phyloP scores from a whole-genome alignment of 2,113 vertebrate species.

The Oncorhynchus clarkii region DNA sequence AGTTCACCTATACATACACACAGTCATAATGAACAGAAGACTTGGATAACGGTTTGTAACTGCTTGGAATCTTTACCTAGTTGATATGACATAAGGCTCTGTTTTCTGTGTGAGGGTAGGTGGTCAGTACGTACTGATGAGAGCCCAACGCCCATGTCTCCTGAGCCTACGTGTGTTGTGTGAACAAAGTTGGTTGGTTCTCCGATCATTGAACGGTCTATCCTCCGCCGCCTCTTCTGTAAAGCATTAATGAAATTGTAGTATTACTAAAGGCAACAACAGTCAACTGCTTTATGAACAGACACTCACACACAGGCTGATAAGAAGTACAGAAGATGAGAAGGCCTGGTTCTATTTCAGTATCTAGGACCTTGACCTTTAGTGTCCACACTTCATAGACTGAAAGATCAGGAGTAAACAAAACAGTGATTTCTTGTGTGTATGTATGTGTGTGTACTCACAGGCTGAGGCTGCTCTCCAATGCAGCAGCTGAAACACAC shows the following conservation, averaged over 20 bases:
- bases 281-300: neutral
- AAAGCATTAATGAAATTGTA: conserved; percentile 5
- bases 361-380: neutral
- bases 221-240: conserved; percentile 81
- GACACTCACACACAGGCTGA: neutral
- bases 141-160: conserved; percentile 77
- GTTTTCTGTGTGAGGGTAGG: neutral
- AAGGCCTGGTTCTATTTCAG: neutral
- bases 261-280: neutral
- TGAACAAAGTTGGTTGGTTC: conserved; percentile 91
- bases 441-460: conserved; percentile 64
- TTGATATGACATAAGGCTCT: neutral
- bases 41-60: too few species aligned
- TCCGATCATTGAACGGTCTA: conserved; percentile 89
- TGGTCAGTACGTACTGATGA: conserved; percentile 70
- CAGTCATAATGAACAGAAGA: neutral
- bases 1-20: conserved; percentile 66
- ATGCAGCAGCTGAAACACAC: conserved; percentile 82
- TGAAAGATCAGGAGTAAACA: neutral
- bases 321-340: neutral
- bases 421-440: neutral
- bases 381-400: neutral
- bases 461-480: conserved; percentile 86
- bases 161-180: conserved; percentile 85
- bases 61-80: neutral